These are phyloP conservation scores for Spongilla lacustris DNA, from an alignment of 37 sponge, comb jelly and placozoan genomes.

Conservation along the genomic window DNA sequence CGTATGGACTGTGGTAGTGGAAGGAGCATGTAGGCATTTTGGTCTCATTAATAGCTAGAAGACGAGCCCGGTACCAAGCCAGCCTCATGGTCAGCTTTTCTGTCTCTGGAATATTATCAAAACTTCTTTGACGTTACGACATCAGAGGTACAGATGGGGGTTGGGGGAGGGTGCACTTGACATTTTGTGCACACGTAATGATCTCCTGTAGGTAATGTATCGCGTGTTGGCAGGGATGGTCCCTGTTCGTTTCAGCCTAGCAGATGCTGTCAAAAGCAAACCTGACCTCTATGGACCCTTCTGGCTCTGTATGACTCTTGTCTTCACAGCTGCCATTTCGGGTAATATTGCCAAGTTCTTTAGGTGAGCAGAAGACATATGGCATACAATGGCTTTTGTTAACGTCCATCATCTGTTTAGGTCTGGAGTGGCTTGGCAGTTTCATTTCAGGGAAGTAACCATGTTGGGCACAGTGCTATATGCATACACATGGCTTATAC, in stretches of 20 bases:
- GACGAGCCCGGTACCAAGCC: background rate
- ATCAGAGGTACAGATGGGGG: slow-evolving; percentile 42
- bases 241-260: slow-evolving; percentile 44
- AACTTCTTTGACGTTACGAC: slow-evolving; percentile 83
- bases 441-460: slow-evolving; percentile 67
- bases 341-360: slow-evolving; percentile 79
- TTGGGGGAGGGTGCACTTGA: too few relatives aligned
- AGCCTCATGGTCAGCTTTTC: slow-evolving; percentile 37
- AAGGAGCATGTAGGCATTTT: background rate
- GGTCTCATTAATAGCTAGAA: background rate
- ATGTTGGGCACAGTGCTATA: slow-evolving; percentile 44
- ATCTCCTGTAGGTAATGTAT: slow-evolving; percentile 41
- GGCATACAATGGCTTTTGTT: background rate
- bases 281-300: slow-evolving; percentile 89
- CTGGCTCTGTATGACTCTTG: slow-evolving; percentile 89
- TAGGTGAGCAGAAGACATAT: background rate
- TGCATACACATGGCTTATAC: slow-evolving; percentile 65
- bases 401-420: background rate
- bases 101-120: slow-evolving; percentile 83
- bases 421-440: slow-evolving; percentile 42
- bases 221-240: slow-evolving; percentile 68
- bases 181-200: background rate
- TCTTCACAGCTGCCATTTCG: slow-evolving; percentile 76
- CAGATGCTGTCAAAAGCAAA: slow-evolving; percentile 37
- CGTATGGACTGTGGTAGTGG: background rate